phyloP scores from a whole-genome alignment of 2,888 invertebrate genomes.

The Theodoxus fluviatilis region DNA sequence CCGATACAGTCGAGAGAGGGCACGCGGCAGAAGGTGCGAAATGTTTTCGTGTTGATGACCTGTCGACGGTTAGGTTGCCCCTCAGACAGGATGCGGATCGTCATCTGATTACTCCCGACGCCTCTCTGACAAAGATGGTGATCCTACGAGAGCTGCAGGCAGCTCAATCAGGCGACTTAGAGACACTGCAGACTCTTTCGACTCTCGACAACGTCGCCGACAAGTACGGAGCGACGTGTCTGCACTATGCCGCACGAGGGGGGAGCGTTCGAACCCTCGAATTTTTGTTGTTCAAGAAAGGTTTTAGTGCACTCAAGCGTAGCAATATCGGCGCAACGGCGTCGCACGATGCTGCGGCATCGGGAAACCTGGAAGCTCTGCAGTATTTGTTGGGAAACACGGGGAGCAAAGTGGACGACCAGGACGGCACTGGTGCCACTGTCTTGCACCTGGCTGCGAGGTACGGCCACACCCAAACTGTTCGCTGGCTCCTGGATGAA shows the following conservation, averaged over 20 bases:
- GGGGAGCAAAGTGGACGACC: conserved; percentile 52
- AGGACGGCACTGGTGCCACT: conserved; percentile 63
- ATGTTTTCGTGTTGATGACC: no score
- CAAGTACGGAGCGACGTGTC: conserved; percentile 59
- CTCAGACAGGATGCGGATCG: no score
- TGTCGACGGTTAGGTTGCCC: no score
- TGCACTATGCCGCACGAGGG: conserved; percentile 64
- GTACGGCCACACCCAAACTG: conserved; percentile 70
- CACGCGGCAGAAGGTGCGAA: no score
- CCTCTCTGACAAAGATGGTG: no score
- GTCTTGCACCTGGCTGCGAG: conserved; percentile 64
- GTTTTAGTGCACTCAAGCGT: conserved; percentile 44
- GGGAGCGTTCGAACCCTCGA: conserved; percentile 55
- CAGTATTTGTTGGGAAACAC: conserved; percentile 58
- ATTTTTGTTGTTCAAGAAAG: conserved; percentile 52
- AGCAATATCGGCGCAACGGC: conserved; percentile 61
- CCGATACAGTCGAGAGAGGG: no score
- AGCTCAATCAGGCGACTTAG: conserved; percentile 34
- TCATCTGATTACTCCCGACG: no score
- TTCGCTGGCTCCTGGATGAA: conserved; percentile 72
- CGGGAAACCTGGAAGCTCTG: conserved; percentile 60
- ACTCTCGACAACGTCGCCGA: no score
- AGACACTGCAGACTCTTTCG: conserved; percentile 26
- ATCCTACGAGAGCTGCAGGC: no score
- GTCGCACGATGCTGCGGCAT: conserved; percentile 65